A percentile compares a stretch with the other conserved stretches of the same genome.
phyloP scores from a whole-genome alignment of 1,140 invertebrate species.

The Listronotus oregonensis region DNA sequence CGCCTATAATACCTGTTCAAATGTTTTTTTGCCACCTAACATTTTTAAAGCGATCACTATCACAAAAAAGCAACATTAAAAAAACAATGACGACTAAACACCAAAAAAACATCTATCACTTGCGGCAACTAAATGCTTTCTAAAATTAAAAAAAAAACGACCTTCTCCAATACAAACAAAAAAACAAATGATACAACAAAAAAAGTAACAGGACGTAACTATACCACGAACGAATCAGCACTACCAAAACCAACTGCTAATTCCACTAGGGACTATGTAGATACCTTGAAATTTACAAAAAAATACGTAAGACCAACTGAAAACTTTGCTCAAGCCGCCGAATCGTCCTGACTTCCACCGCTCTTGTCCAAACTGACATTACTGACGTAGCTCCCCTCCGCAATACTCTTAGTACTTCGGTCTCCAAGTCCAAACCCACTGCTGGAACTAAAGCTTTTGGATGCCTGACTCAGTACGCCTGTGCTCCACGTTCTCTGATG shows the following conservation, averaged over 20 bases:
- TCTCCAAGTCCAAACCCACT: neutral
- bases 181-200: too few relatives aligned
- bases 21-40: too few relatives aligned
- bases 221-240: neutral
- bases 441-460: slow-evolving; percentile 7
- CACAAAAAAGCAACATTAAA: too few relatives aligned
- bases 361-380: slow-evolving; percentile 10
- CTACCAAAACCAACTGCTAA: neutral
- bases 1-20: too few relatives aligned
- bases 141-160: neutral
- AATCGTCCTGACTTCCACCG: slow-evolving; percentile 25
- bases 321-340: slow-evolving; percentile 31
- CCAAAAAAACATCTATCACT: slow-evolving; percentile 9
- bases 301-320: neutral
- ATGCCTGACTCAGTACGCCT: slow-evolving; percentile 21
- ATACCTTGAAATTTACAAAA: slow-evolving; percentile 3
- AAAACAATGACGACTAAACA: too few relatives aligned
- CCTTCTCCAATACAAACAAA: too few relatives aligned
- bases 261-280: neutral
- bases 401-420: neutral
- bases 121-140: neutral
- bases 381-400: neutral
- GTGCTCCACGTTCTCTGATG: slow-evolving; percentile 52
- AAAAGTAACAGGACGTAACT: too few relatives aligned
- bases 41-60: too few relatives aligned